Base-by-base conservation (phyloP, 2,113 vertebrate species). In the Phoenicopterus ruber region DNA sequence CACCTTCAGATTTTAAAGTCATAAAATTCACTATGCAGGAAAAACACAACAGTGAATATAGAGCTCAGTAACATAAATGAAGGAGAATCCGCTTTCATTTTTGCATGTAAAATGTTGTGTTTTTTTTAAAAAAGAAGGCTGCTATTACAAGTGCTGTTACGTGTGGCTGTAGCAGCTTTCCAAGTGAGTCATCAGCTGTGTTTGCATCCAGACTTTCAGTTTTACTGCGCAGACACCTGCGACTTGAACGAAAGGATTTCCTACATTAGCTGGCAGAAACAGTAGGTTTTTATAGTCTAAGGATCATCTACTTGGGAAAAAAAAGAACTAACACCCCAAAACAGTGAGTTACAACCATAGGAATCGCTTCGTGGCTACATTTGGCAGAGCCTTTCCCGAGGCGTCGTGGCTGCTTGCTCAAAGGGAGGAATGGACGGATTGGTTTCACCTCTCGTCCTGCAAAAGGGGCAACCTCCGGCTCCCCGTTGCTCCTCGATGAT, bases 341-440 rank as follows among this genome's bases (percentile, higher is more conserved):
- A 49, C 14, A 54, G 25, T 32, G 71, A 80, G 36, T n/a, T 67
- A 18, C 88, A 81, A 6, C 42, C 54, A 54, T 29, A 80, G 54
- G n/a, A 73, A 58, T 36, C 1, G 0, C 32, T 88, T 77, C 3
- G 6, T 0, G 0, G 22, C 32, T 58, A 4, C 0, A 0, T 73
- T 90, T 66, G 55, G n/a, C 79, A 78, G 74, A 83, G 54, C 32
- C 22, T 58, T 71, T 93, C 20, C 49, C 5, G 4, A 58, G 69
- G 22, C 2, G 0, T 6, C 1, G 2, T 40, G 40, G 40, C 36
- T 40, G 5, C 16, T 2, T 24, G 17, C 31, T 38, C 9, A 11
- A 29, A 78, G 42, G 49, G 7, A 77, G 58, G 70, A 63, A 72
- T 7, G 50, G 14, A 38, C 0, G 0, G 24, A 44, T 50, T 47